Base-by-base conservation (phyloP, 2,113 vertebrate species). In the Ellobius talpinus region DNA sequence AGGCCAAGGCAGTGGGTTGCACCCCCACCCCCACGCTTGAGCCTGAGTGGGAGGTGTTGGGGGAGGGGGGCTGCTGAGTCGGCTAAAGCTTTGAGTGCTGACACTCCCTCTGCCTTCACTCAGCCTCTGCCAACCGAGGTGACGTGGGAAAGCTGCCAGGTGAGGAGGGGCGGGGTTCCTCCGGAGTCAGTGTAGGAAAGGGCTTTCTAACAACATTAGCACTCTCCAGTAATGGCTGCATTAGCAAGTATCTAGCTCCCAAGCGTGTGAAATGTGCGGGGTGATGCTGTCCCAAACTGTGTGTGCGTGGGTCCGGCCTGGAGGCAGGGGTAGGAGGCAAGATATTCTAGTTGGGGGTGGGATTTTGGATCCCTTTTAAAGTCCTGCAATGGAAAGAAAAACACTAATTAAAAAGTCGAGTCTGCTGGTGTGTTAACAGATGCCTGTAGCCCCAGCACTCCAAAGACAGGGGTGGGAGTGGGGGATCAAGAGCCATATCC, bases 131-230 rank as follows among this genome's bases (percentile, higher is more conserved):
- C 88, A 68, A 77, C 92, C 72, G 96, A 65, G 92, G 92, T 91
- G 87, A 77, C 58, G 86, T 45, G 74, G 93, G 63, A 82, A 97
- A 61, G 68, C 79, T 89, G 96, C 76, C 94, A 93, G 79, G 76
- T n/a, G 6, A 61, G 84, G 90, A 94, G 96, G 78, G 92, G 65
- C 58, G 68, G 68, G 79, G 55, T 63, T 93, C 87, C 89, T 88
- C 92, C 63, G 11, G 86, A 96, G 68, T 87, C 16, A 78, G 74
- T 3, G 36, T 36, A 42, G 95, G 91, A 87, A 88, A 96, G 72
- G 96, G 93, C 96, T 97, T 97, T 97, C 96, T 87, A 97, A 97
- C 95, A 97, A 96, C 76, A 36, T 52, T 52, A 63, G 81, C 17
- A 63, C 97, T 92, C 58, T 95, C 95, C 96, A 95, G 81, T 92